phyloP scores from a whole-genome alignment of 2,888 invertebrate genomes.

The Ceramica pisi region DNA sequence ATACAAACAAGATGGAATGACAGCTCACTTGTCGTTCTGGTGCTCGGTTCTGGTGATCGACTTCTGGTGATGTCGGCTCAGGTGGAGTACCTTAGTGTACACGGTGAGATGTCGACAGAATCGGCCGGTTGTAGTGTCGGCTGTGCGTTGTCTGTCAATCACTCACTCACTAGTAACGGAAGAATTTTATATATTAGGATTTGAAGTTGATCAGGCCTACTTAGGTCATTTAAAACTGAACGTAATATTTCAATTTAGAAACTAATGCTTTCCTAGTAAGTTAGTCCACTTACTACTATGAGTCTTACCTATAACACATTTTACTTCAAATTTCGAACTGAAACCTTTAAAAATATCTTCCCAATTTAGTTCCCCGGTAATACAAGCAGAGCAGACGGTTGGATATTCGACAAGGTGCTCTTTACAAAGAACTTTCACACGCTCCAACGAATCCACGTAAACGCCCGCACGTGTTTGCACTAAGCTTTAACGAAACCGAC shows the following conservation, averaged over 20 bases:
- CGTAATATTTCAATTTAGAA: not conserved
- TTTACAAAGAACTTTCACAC: conserved; percentile 71
- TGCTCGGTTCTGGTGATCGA: no score
- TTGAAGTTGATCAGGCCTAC: not conserved
- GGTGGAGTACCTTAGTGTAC: no score
- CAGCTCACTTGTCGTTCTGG: no score
- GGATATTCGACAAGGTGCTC: conserved; percentile 65
- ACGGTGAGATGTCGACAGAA: no score
- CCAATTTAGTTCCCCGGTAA: conserved; percentile 50
- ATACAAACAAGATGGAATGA: no score
- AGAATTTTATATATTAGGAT: no score
- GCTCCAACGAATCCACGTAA: conserved; percentile 59
- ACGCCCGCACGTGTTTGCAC: conserved; percentile 60
- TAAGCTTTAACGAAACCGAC: conserved; percentile 63
- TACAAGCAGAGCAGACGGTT: conserved; percentile 60
- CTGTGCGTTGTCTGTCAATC: no score
- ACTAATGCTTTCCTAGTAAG: not conserved
- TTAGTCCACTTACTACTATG: not conserved
- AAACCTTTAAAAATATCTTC: conserved; percentile 48
- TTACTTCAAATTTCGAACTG: conserved; percentile 13
- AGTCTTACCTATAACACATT: not conserved
- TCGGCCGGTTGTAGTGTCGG: no score
- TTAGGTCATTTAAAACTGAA: not conserved
- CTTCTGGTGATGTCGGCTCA: no score
- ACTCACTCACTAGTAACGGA: no score